Percentiles rank a stretch among this genome's conserved stretches.
These are phyloP conservation scores for Butastur rufipennis DNA, from an alignment of 2,113 vertebrate genomes.

Conservation along the genomic window DNA sequence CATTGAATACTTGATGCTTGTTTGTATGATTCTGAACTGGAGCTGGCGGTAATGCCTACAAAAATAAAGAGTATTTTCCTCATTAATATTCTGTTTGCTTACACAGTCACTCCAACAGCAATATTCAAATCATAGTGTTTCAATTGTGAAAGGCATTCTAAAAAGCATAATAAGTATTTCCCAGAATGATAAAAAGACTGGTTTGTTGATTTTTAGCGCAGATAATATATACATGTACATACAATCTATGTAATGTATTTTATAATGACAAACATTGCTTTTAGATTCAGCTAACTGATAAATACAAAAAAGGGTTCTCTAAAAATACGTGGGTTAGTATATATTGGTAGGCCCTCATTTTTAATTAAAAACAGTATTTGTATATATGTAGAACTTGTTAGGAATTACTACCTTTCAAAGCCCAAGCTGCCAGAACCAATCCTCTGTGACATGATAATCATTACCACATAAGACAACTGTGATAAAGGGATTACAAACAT, in stretches of 20 bases:
- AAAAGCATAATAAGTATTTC: background rate
- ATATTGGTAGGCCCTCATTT: background rate
- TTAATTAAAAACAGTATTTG: background rate
- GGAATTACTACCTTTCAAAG: background rate
- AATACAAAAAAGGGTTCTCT: background rate
- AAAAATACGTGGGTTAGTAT: background rate
- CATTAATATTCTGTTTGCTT: slow-evolving; percentile 57
- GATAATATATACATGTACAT: background rate
- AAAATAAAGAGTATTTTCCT: slow-evolving; percentile 53
- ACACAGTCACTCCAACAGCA: slow-evolving; percentile 11
- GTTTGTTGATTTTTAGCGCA: background rate
- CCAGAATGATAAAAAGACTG: background rate
- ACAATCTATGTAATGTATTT: background rate
- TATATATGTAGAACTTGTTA: background rate
- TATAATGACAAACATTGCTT: background rate
- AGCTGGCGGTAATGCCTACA: slow-evolving; percentile 86
- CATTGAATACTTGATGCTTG: slow-evolving; percentile 91
- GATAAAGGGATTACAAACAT: background rate
- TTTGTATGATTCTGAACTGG: slow-evolving; percentile 87
- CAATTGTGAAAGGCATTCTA: background rate
- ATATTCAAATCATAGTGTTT: background rate
- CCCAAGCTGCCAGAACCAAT: background rate
- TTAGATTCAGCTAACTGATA: background rate
- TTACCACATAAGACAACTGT: background rate
- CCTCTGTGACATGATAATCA: background rate